Evolutionary conservation across 2,113 vertebrate genomes (phyloP).

Genomic region (Heterocephalus glaber): DNA sequence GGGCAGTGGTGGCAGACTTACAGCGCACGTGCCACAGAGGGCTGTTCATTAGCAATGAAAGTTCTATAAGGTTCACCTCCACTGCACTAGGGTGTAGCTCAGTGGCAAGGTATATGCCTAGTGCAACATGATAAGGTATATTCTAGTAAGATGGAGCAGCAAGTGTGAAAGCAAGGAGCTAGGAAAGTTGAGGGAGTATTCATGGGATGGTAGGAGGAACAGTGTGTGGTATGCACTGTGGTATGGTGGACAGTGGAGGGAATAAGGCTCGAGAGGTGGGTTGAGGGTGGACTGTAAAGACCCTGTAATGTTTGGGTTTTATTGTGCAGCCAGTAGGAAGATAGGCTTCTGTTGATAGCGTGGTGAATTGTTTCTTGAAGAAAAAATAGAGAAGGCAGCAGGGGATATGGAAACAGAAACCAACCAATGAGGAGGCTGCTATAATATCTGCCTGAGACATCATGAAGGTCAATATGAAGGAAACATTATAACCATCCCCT

Average conservation of each 20-base stretch:
- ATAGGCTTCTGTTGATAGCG: neutral
- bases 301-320: constrained; percentile 35
- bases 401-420: neutral
- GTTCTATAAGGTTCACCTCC: neutral
- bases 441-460: constrained; percentile 12
- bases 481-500: constrained; percentile 20
- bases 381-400: neutral
- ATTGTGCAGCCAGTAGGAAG: neutral
- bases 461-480: neutral
- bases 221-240: neutral
- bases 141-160: neutral
- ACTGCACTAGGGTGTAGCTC: neutral
- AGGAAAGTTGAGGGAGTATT: neutral
- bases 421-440: neutral
- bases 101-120: neutral
- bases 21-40: neutral
- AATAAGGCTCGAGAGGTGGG: neutral
- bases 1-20: neutral
- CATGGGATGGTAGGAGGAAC: neutral
- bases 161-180: neutral
- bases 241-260: neutral
- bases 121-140: neutral
- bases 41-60: neutral
- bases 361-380: neutral
- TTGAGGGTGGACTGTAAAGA: neutral